These are phyloP conservation scores for Chunga burmeisteri DNA, from an alignment of 2,113 vertebrate species.

Conservation along the genomic window DNA sequence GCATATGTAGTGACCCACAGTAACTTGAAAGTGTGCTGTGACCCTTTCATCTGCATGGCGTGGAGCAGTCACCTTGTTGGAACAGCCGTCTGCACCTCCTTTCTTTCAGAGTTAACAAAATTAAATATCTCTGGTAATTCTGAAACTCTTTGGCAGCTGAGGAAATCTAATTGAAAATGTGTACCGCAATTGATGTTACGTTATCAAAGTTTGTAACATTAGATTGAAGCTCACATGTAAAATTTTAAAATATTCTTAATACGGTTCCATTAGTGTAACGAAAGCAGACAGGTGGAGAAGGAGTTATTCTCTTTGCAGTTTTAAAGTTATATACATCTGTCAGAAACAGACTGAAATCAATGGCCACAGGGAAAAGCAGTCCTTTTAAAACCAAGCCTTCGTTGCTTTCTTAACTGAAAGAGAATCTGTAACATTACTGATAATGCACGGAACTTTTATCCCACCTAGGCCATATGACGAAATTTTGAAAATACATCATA, in stretches of 20 bases:
- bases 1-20: background rate
- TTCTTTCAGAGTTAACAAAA: background rate
- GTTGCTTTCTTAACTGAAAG: background rate
- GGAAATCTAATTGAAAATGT: background rate
- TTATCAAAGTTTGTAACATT: background rate
- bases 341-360: background rate
- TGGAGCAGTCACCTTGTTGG: background rate
- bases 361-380: background rate
- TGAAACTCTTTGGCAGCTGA: background rate
- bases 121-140: background rate
- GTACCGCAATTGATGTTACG: background rate
- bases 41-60: background rate
- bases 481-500: background rate
- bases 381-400: background rate
- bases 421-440: background rate
- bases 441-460: background rate
- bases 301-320: background rate
- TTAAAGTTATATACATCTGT: background rate
- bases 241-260: background rate
- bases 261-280: background rate
- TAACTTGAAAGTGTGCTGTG: background rate
- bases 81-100: background rate
- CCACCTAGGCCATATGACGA: rapidly evolving
- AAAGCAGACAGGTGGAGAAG: background rate
- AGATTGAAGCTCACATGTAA: background rate